Percentiles rank a stretch among this genome's conserved stretches.
phyloP scores from a whole-genome alignment of 2,797 vertebrate genomes.

The Tragelaphus eurycerus region DNA sequence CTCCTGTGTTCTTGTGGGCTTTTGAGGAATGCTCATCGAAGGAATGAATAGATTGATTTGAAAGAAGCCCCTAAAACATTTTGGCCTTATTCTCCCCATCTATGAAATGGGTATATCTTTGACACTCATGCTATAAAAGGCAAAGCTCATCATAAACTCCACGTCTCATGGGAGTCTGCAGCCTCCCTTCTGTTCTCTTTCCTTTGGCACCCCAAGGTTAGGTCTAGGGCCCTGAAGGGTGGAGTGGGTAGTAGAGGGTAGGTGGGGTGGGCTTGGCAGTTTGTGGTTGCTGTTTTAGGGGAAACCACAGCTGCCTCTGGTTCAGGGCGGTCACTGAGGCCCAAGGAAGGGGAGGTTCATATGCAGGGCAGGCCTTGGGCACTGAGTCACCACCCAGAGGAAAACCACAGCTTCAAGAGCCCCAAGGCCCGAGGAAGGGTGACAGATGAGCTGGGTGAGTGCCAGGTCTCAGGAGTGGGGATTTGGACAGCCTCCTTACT shows the following conservation, averaged over 20 bases:
- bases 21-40: background rate
- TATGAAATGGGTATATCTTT: background rate
- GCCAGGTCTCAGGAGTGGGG: background rate
- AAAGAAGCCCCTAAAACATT: background rate
- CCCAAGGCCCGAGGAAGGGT: background rate
- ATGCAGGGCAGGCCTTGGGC: background rate
- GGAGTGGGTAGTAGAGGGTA: background rate
- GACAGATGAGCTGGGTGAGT: background rate
- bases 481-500: background rate
- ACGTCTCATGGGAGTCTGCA: background rate
- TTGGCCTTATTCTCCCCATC: background rate
- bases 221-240: background rate
- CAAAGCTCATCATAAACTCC: background rate
- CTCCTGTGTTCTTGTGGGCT: background rate
- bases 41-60: background rate
- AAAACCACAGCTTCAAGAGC: slow-evolving; percentile 44
- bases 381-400: slow-evolving; percentile 31
- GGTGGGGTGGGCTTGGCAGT: background rate
- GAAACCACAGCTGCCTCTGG: slow-evolving; percentile 27
- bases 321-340: background rate
- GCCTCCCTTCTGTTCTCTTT: background rate
- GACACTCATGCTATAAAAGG: background rate
- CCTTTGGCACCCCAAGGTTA: background rate
- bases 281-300: slow-evolving; percentile 11
- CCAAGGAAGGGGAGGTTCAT: background rate